These are phyloP conservation scores for Polypedilum vanderplanki DNA, from an alignment of 1,140 invertebrate genomes.

Conservation along the genomic window DNA sequence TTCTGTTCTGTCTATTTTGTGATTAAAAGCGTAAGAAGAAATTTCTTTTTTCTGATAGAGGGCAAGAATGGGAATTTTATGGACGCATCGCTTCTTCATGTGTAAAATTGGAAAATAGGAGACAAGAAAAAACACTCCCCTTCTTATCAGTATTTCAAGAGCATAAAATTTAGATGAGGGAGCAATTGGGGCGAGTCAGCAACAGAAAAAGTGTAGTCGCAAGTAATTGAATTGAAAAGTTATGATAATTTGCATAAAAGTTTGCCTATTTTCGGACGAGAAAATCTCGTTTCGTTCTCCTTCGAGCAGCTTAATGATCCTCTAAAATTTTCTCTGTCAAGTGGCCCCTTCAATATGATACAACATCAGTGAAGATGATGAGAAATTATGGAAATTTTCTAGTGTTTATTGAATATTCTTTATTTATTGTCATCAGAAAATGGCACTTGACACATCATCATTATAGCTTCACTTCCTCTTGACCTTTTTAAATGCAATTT, in stretches of 20 bases:
- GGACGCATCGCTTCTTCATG: not conserved
- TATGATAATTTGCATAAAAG: slow-evolving; percentile 10
- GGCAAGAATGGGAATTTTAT: not conserved
- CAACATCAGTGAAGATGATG: no score
- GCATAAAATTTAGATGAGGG: no score
- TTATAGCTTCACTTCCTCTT: no score
- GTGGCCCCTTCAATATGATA: no score
- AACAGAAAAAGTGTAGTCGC: not conserved
- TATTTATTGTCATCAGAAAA: no score
- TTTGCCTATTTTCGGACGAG: not conserved
- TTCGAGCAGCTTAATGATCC: no score
- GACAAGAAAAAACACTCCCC: not conserved
- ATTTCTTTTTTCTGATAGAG: not conserved
- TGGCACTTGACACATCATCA: no score
- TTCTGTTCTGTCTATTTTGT: not conserved
- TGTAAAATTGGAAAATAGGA: not conserved
- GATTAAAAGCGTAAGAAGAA: not conserved
- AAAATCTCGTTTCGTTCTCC: no score
- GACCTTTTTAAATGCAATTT: no score
- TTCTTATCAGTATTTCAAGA: not conserved
- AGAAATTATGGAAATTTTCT: no score
- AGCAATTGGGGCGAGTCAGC: not conserved
- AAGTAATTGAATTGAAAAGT: slow-evolving; percentile 14
- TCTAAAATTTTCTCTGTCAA: no score
- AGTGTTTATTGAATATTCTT: no score